Evolutionary conservation across 1,140 invertebrate species (phyloP).

Genomic region (honey bee (Apis mellifera)): DNA sequence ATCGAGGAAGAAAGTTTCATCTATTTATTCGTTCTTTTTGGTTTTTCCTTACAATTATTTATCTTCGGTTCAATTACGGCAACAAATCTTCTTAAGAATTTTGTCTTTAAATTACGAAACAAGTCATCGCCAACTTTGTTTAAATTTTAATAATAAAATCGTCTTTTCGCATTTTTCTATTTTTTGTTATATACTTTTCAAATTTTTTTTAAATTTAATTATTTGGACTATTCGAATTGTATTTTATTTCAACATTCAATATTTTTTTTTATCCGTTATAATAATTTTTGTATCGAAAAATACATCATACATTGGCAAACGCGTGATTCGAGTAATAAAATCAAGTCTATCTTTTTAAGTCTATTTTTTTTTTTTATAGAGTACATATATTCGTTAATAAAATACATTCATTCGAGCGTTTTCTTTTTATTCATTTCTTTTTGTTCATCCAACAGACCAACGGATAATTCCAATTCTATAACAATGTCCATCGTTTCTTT

Average conservation of each 20-base stretch:
- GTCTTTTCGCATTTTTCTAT: background rate
- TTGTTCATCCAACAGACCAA: background rate
- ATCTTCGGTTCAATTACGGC: background rate
- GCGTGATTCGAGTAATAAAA: too few species aligned
- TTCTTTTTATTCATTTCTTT: background rate
- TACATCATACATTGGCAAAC: too few species aligned
- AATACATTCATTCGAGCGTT: background rate
- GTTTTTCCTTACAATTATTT: background rate
- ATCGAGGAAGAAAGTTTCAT: background rate
- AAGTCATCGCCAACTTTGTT: background rate
- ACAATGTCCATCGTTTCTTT: background rate
- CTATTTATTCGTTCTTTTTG: background rate
- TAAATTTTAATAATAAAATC: too few species aligned
- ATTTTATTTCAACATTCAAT: too few species aligned
- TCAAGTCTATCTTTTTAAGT: too few species aligned
- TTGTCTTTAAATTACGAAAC: background rate
- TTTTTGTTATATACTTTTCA: background rate
- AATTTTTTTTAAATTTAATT: background rate
- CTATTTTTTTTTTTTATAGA: too few species aligned
- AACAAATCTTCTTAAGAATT: background rate
- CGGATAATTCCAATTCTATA: background rate
- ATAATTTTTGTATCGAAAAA: too few species aligned
- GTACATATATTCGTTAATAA: too few species aligned
- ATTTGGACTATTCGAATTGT: too few species aligned
- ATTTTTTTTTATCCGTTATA: too few species aligned